Conservation (phyloP, 2,888 invertebrate species). For the Ophioninae sp. region DNA sequence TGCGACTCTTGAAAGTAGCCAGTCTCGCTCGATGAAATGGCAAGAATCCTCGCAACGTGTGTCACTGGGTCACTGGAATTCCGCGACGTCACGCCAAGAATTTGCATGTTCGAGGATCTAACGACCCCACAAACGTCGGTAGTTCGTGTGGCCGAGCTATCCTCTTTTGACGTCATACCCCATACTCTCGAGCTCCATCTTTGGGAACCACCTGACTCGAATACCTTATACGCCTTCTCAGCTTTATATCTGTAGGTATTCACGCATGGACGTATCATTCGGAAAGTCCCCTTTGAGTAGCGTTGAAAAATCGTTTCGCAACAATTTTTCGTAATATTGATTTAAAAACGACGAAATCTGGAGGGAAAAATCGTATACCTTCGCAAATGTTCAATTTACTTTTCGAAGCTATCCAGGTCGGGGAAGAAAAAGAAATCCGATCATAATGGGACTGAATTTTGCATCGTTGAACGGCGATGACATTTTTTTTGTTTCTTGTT, state of each 20-base stretch:
- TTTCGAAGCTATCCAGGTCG: neutral
- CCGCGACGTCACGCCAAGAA: slow-evolving; percentile 59
- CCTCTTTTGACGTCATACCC: slow-evolving; percentile 50
- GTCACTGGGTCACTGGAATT: slow-evolving; percentile 64
- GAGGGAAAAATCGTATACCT: too few relatives aligned
- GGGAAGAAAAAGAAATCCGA: slow-evolving; percentile 26
- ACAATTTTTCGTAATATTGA: too few relatives aligned
- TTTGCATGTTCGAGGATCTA: slow-evolving; percentile 61
- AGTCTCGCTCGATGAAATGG: slow-evolving; percentile 6
- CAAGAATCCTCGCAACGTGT: slow-evolving; percentile 61
- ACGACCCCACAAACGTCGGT: slow-evolving; percentile 57
- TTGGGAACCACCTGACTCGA: slow-evolving; percentile 35
- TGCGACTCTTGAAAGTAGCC: slow-evolving; percentile 33
- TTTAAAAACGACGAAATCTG: too few relatives aligned
- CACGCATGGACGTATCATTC: neutral
- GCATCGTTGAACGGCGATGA: too few relatives aligned
- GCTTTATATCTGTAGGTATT: neutral
- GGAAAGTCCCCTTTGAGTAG: neutral
- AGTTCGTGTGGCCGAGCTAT: slow-evolving; percentile 32
- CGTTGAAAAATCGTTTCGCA: neutral
- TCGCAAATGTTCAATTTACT: neutral
- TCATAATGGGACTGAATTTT: slow-evolving; percentile 26
- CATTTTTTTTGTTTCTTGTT: too few relatives aligned
- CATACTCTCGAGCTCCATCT: slow-evolving; percentile 31
- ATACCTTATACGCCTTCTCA: slow-evolving; percentile 15